Evolutionary conservation across 2,888 invertebrate genomes (phyloP), one percentile per base, ranked within the genome.

Genomic region (Himalopsyche kuldschensis): DNA sequence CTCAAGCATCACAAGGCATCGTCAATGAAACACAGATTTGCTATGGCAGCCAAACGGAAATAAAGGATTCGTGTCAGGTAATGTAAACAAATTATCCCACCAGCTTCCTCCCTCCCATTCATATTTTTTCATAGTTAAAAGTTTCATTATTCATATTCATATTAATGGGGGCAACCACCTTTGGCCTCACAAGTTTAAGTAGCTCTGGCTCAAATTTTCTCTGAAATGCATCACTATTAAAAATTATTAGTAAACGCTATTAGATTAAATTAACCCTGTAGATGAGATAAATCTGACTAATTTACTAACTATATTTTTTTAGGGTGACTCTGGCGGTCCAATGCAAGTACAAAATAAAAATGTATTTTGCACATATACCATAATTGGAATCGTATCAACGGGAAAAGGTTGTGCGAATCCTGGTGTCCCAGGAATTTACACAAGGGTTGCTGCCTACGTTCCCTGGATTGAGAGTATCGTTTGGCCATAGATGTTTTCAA

Each of bases 381-480:
- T 93, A 0, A 87, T 93, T 0, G 93, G 93, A 0, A 88, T 93
- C 1, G 93, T 93, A 17, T 92, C 92, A 17, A 88, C 91, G 87
- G 91, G 93, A 55, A 88, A 88, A 84, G 86, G 89, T 17, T 92
- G 93, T 86, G 91, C 92, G 0, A 87, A 87, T 82, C 87, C 87
- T 24, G 90, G 87, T 3, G 89, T 88, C 84, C 94, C 92, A 0
- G 94, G 93, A 0, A 90, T 95, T 8, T 95, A 94, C 87, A 93
- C 94, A 0, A 89, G 91, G 63, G 92, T 94, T 0, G 90, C 90
- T 3, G 76, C 90, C 75, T 94, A 91, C 87, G 87, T 93, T 1
- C 88, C 91, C 6, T 94, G 94, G 94, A 92, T 94, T 32, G 94
- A 94, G 87, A 89, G 88, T 47, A 88, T 90, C 30, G 92, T 94